Conservation (phyloP, 1,140 invertebrate genomes). For the Holcopasites calliopsidis region DNA sequence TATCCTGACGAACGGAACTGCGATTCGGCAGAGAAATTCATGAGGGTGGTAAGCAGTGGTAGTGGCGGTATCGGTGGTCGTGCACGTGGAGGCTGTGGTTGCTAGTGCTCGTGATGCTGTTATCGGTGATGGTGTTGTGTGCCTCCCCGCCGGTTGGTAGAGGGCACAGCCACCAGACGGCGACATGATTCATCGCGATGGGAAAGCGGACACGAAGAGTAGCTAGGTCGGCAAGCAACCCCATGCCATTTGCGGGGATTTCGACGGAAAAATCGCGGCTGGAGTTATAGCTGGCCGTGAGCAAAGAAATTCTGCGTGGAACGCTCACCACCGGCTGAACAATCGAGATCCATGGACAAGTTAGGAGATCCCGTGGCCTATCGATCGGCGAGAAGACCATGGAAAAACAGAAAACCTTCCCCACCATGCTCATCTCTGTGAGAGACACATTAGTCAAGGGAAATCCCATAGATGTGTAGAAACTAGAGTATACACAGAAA, state of each 20-base stretch:
- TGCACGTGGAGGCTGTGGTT: conserved; percentile 1
- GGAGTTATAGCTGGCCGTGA: neutral
- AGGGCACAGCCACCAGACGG: conserved; percentile 67
- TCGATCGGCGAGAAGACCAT: neutral
- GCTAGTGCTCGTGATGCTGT: neutral
- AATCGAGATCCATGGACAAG: too few species aligned
- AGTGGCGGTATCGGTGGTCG: conserved; percentile 8
- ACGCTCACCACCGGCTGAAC: neutral
- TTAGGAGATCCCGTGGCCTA: neutral
- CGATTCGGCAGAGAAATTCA: conserved; percentile 45
- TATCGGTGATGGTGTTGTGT: conserved; percentile 35
- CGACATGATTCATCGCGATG: conserved; percentile 21
- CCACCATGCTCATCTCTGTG: conserved; percentile 55
- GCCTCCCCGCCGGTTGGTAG: conserved; percentile 47
- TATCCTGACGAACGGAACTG: too few species aligned
- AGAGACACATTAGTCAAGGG: conserved; percentile 57
- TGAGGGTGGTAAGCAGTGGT: neutral
- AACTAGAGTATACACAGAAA: conserved; percentile 48
- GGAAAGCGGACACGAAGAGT: neutral
- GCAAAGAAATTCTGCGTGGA: neutral
- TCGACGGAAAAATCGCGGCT: too few species aligned
- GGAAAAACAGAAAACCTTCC: conserved; percentile 2
- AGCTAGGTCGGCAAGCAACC: neutral
- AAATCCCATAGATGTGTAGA: conserved; percentile 58
- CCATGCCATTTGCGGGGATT: neutral